These are phyloP conservation scores for Dissostichus mawsoni DNA, from an alignment of 2,113 vertebrate species.

Conservation along the genomic window DNA sequence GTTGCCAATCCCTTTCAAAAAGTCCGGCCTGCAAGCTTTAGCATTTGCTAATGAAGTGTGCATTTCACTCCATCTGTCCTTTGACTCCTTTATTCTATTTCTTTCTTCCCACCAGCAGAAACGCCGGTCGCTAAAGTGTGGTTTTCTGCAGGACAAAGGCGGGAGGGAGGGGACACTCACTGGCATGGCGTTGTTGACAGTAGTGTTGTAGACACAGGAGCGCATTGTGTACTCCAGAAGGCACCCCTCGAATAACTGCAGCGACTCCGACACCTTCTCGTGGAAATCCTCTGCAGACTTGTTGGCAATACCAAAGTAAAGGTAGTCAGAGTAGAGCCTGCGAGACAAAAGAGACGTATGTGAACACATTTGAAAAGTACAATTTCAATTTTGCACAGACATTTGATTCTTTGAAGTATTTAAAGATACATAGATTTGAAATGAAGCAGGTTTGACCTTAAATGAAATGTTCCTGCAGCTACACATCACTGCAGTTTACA, in stretches of 20 bases:
- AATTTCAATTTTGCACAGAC: background rate
- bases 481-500: no score
- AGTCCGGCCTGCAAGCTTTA: conserved; percentile 32
- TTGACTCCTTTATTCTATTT: conserved; percentile 27
- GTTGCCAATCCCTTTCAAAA: conserved; percentile 48
- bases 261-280: conserved; percentile 92
- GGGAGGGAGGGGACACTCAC: conserved; percentile 81
- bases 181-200: conserved; percentile 94
- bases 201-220: conserved; percentile 96
- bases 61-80: conserved; percentile 52
- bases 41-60: conserved; percentile 62
- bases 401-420: background rate
- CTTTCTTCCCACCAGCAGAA: conserved; percentile 34
- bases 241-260: conserved; percentile 94
- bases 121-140: background rate
- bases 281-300: conserved; percentile 97
- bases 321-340: conserved; percentile 97
- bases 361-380: conserved; percentile 6
- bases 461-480: no score
- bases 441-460: no score
- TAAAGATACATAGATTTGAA: no score
- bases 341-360: background rate
- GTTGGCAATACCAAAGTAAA: conserved; percentile 96
- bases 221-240: conserved; percentile 88
- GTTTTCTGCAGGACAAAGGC: conserved; percentile 15